phyloP scores from a whole-genome alignment of 2,797 vertebrate genomes.

The Leuciscus waleckii region DNA sequence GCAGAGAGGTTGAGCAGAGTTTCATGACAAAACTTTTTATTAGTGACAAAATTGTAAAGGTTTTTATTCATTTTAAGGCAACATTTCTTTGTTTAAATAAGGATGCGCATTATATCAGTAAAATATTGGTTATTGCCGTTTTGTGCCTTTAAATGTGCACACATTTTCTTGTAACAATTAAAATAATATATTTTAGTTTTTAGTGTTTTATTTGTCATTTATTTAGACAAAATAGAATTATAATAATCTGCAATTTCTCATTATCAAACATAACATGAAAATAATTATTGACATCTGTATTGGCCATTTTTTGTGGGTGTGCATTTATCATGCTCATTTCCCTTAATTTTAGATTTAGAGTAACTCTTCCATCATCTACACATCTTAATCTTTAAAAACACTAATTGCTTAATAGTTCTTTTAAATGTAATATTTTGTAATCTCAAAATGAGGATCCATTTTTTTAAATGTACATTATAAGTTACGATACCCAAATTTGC shows the following conservation, averaged over 20 bases:
- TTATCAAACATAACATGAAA: neutral
- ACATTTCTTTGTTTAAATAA: neutral
- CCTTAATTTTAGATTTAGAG: neutral
- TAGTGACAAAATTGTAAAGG: neutral
- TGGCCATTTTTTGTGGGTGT: neutral
- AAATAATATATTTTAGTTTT: neutral
- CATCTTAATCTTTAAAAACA: neutral
- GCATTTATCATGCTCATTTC: no score
- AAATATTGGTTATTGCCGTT: neutral
- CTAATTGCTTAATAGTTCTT: neutral
- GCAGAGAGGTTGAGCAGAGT: no score
- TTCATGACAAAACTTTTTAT: no score
- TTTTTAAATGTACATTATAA: neutral
- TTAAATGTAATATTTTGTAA: conserved; percentile 1
- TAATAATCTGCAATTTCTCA: neutral
- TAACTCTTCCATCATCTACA: neutral
- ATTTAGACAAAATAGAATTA: neutral
- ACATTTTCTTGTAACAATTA: neutral
- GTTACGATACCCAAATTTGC: neutral
- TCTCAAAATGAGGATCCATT: neutral
- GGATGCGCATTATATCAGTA: neutral
- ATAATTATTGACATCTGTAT: neutral
- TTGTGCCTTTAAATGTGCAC: neutral
- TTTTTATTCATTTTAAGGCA: neutral
- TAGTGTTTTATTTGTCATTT: neutral